phyloP scores from a whole-genome alignment of 2,888 invertebrate species.

The Clivina fossor region DNA sequence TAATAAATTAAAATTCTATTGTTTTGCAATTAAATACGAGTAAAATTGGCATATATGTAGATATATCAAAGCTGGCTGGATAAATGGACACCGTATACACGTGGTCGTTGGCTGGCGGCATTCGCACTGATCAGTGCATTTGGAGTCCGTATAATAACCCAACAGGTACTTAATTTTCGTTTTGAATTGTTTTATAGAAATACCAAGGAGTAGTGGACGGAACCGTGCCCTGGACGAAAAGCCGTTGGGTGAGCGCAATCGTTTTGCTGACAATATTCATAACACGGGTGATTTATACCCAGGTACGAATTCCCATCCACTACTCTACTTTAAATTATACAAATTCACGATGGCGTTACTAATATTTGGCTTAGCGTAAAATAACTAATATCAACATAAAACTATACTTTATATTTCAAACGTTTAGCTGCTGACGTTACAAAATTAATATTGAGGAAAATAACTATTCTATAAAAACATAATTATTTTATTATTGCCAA shows the following conservation, averaged over 20 bases:
- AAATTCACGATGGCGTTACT: no score
- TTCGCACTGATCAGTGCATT: slow-evolving; percentile 70
- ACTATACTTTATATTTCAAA: no score
- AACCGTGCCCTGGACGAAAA: slow-evolving; percentile 54
- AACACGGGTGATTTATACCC: slow-evolving; percentile 53
- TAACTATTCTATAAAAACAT: no score
- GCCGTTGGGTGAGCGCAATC: slow-evolving; percentile 52
- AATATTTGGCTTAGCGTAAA: no score
- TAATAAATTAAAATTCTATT: no score
- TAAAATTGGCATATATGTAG: slow-evolving; percentile 57
- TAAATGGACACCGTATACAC: slow-evolving; percentile 80
- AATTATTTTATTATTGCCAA: no score
- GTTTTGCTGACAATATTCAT: slow-evolving; percentile 52
- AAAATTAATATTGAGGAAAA: no score
- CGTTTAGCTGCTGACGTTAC: no score
- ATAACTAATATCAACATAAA: no score
- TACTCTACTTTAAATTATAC: no score
- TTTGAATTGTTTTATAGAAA: slow-evolving; percentile 52
- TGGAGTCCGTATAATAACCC: slow-evolving; percentile 76
- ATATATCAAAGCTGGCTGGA: slow-evolving; percentile 84
- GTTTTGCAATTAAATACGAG: slow-evolving; percentile 25
- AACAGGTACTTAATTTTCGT: slow-evolving; percentile 65
- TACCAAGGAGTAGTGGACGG: slow-evolving; percentile 57
- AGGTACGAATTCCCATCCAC: slow-evolving; percentile 47
- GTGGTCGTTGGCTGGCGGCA: slow-evolving; percentile 79